These are phyloP conservation scores for Sebastes umbrosus DNA, from an alignment of 2,797 vertebrate species.

Conservation along the genomic window DNA sequence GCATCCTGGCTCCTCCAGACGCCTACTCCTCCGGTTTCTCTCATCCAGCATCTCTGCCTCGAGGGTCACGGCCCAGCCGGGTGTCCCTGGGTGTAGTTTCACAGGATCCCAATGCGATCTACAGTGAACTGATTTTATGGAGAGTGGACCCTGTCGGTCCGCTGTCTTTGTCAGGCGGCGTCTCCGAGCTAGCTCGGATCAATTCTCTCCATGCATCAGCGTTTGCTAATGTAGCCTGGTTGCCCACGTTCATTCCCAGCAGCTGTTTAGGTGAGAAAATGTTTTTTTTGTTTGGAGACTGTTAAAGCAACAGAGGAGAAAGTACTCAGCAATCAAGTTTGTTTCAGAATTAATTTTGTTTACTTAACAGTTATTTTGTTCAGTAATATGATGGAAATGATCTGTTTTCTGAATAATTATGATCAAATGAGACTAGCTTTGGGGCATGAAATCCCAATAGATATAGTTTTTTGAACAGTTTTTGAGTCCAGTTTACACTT, in stretches of 20 bases:
- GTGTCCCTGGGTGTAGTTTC: conserved; percentile 73
- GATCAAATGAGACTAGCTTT: not conserved
- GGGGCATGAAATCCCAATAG: not conserved
- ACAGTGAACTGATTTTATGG: conserved; percentile 99
- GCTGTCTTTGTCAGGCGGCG: conserved; percentile 94
- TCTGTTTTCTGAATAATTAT: not conserved
- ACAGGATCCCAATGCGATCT: conserved; percentile 92
- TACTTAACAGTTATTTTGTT: conserved; percentile 4
- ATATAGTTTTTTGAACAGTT: not conserved
- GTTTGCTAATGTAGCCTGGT: conserved; percentile 97
- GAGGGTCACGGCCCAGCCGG: conserved; percentile 69
- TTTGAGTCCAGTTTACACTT: not conserved
- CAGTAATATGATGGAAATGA: not conserved
- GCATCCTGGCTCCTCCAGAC: conserved; percentile 57
- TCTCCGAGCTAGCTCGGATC: conserved; percentile 96
- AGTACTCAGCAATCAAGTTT: not conserved
- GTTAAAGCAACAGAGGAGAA: not conserved
- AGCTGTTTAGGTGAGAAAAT: conserved; percentile 92
- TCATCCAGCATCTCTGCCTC: conserved; percentile 35
- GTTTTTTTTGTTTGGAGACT: not conserved
- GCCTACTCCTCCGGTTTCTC: conserved; percentile 26
- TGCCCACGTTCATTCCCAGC: conserved; percentile 96
- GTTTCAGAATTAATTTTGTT: conserved; percentile 1
- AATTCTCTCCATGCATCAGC: conserved; percentile 97
- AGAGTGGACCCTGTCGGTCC: conserved; percentile 97